A percentile compares a stretch with the other conserved stretches of the same genome.
These are phyloP conservation scores for Nephrotoma guestfalica DNA, from an alignment of 2,888 invertebrate genomes.

Conservation along the genomic window DNA sequence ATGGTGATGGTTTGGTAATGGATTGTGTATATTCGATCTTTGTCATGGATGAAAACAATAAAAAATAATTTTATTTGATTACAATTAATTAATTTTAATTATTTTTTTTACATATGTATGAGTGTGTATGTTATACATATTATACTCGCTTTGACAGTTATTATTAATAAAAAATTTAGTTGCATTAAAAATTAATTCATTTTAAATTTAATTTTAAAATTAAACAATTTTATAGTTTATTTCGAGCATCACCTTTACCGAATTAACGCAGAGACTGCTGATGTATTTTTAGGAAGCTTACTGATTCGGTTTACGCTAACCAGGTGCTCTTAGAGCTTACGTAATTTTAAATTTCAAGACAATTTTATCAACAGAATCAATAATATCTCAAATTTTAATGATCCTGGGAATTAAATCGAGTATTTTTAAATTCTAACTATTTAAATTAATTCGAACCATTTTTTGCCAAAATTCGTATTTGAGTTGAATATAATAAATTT, in stretches of 20 bases:
- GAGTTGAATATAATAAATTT: background rate
- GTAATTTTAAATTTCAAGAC: too few relatives aligned
- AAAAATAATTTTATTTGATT: background rate
- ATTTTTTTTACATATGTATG: background rate
- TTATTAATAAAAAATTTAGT: background rate
- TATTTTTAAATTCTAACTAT: background rate
- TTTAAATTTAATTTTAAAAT: background rate
- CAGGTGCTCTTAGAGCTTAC: too few relatives aligned
- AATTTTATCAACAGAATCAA: too few relatives aligned
- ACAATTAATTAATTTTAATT: background rate
- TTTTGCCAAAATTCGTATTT: background rate
- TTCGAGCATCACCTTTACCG: too few relatives aligned
- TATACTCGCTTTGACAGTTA: background rate
- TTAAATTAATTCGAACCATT: background rate
- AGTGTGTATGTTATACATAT: background rate
- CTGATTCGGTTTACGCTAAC: too few relatives aligned
- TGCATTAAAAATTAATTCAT: background rate
- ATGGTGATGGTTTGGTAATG: background rate
- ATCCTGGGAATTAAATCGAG: too few relatives aligned
- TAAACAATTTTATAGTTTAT: background rate
- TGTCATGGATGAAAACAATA: background rate
- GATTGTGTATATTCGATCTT: background rate
- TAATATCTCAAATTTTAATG: too few relatives aligned
- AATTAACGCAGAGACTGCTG: too few relatives aligned
- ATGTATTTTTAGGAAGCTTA: too few relatives aligned